Percentiles rank a stretch among this genome's conserved stretches.
Evolutionary conservation across 2,113 vertebrate genomes (phyloP).

Genomic region (Camelus dromedarius): DNA sequence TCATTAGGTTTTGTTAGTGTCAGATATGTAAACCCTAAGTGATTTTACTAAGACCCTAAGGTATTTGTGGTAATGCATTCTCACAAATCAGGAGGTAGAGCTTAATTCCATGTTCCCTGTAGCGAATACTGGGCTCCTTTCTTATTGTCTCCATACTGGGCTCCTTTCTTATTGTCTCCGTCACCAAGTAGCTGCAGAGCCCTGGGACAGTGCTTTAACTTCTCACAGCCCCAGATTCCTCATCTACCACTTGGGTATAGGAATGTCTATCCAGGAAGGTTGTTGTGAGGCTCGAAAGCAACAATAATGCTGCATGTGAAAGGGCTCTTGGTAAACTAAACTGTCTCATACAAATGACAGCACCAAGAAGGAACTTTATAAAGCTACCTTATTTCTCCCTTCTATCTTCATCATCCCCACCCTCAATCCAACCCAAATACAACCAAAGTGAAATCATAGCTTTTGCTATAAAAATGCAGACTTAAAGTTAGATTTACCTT

Average conservation of each 20-base stretch:
- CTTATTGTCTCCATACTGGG: neutral
- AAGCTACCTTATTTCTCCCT: neutral
- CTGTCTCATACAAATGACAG: neutral
- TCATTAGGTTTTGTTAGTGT: neutral
- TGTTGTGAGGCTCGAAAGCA: neutral
- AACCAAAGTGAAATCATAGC: neutral
- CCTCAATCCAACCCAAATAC: neutral
- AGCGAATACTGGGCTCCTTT: neutral
- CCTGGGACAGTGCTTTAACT: neutral
- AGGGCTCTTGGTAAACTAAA: neutral
- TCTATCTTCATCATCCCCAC: neutral
- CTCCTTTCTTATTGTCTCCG: neutral
- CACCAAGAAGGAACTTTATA: neutral
- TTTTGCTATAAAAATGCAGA: slow-evolving; percentile 35
- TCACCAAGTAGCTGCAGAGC: neutral
- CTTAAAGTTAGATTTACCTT: neutral
- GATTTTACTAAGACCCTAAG: neutral
- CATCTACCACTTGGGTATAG: neutral
- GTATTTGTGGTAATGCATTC: neutral
- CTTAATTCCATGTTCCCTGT: neutral
- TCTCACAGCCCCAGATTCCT: neutral
- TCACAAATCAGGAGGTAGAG: neutral
- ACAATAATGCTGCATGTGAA: neutral
- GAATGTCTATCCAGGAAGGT: neutral
- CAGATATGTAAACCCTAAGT: neutral